Percentiles rank a stretch among this genome's conserved stretches.
phyloP scores from a whole-genome alignment of 2,797 vertebrate species.

The Pyrocephalus nanus region DNA sequence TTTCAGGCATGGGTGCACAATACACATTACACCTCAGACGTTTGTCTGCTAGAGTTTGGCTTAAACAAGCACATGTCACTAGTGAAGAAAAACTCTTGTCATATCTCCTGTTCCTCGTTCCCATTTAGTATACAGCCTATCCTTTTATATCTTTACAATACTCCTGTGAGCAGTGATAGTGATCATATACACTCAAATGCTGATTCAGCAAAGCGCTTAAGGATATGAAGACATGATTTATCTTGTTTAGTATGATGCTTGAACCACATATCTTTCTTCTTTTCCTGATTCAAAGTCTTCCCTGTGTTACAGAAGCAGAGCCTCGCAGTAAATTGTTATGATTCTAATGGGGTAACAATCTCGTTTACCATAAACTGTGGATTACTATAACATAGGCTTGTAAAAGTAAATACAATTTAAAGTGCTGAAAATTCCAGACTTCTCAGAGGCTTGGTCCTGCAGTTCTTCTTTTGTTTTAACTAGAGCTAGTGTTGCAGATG shows the following conservation, averaged over 20 bases:
- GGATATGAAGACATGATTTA: not conserved
- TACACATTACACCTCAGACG: not conserved
- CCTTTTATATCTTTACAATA: not conserved
- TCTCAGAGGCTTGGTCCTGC: not conserved
- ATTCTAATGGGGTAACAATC: not conserved
- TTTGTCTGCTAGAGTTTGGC: not conserved
- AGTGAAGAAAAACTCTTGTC: not conserved
- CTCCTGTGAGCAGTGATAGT: not conserved
- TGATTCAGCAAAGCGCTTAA: not conserved
- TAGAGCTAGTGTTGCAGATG: not conserved
- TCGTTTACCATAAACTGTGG: not conserved
- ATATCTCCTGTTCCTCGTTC: not conserved
- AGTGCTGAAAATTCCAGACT: not conserved
- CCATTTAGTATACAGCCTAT: not conserved
- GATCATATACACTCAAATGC: not conserved
- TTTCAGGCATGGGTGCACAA: slow-evolving; percentile 7
- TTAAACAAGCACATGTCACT: not conserved
- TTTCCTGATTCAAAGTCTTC: not conserved
- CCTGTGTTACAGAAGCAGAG: not conserved
- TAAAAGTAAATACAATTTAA: not conserved
- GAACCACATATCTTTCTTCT: not conserved
- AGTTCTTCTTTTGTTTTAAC: not conserved
- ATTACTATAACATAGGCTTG: not conserved
- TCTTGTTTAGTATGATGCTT: not conserved
- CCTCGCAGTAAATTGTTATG: not conserved